Base-by-base conservation (phyloP, 2,888 invertebrate species). In the Eristalinus aeneus region DNA sequence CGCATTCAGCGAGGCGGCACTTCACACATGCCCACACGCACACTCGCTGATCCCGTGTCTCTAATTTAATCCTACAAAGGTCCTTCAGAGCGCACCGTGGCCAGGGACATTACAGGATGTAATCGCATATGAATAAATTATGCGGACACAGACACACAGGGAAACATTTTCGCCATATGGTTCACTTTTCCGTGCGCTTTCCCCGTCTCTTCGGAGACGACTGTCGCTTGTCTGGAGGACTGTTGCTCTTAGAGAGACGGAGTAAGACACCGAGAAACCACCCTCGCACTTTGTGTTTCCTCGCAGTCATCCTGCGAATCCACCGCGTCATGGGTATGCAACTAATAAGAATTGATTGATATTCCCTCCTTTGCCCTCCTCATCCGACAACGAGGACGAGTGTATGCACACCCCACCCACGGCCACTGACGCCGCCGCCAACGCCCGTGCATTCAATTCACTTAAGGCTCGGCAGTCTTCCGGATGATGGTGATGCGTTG, bases 81-180 rank as follows among this genome's bases (percentile, higher is more conserved):
- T 82, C 74, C 82, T 78, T 54, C 56, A 34, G 63, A 61, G 39
- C 31, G 36, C 75, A 65, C 39, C 67, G 77, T 81, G 77, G 81
- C 71, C 82, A 67, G 74, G 65, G 90, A 90, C 90, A 90, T 92
- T 91, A 90, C 90, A 89, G 90, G 90, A 90, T 90, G 91, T 92
- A 91, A 92, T 92, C 91, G 90, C 90, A 91, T 91, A 92, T 92
- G 92, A 92, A 92, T 92, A 92, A 92, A 92, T 92, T 92, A 92
- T 91, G 89, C 58, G 83, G 36, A 77, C 46, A 68, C 53, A 46
- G 16, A 73, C 67, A 75, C 69, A 77, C 1, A 78, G 82, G 65
- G 77, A 82, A 82, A 71, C 82, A 86, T 78, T 82, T 75, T 74
- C 69, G 78, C 86, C 86, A 86, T 86, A 86, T 86, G 86, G 86